Conservation (phyloP, 2,888 invertebrate genomes). For the Muscina levida region DNA sequence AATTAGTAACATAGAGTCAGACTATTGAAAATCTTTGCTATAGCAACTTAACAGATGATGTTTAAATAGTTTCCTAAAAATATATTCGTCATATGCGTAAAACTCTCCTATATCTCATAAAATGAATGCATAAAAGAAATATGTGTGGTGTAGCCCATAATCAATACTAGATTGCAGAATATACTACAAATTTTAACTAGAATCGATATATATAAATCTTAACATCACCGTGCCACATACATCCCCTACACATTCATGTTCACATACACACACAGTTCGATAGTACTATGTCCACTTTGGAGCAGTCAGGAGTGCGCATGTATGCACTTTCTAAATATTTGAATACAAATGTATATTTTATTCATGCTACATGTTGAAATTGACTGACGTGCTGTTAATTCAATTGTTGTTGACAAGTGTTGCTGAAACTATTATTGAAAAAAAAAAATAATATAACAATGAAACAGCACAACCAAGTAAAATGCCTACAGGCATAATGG, state of each 20-base stretch:
- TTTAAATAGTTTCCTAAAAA: no score
- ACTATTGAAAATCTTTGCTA: no score
- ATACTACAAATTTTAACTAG: no score
- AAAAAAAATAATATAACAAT: conserved; percentile 12
- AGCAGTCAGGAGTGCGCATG: not conserved
- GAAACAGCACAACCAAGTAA: not conserved
- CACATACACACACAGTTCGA: not conserved
- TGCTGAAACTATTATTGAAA: conserved; percentile 51
- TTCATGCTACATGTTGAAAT: conserved; percentile 54
- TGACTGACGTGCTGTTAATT: conserved; percentile 62
- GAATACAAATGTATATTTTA: conserved; percentile 58
- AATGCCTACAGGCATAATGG: conserved; percentile 44
- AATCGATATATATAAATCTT: no score
- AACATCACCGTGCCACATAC: not conserved
- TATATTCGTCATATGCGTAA: no score
- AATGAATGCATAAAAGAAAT: no score
- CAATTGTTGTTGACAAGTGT: conserved; percentile 63
- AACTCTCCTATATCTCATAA: no score
- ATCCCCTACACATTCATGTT: not conserved
- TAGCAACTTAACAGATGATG: no score
- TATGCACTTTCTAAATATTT: conserved; percentile 38
- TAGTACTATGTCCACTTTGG: no score
- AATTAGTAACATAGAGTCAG: no score
- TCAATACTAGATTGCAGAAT: no score
- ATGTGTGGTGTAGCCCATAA: no score